Base-by-base conservation (phyloP, 1,140 invertebrate species). In the Musca vetustissima region DNA sequence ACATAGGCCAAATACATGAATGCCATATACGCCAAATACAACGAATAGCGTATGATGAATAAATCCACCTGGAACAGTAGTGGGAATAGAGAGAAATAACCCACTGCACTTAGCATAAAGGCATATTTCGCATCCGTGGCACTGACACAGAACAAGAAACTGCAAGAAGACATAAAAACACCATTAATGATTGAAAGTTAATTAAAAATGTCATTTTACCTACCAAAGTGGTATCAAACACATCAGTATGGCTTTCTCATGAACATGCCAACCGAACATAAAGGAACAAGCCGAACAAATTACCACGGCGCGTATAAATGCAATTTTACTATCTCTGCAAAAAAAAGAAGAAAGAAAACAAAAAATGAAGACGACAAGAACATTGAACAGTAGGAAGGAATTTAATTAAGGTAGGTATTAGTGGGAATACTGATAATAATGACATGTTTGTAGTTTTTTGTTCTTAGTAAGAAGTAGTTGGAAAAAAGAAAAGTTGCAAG, bases 201-300 rank as follows among this genome's bases (percentile, higher is more conserved):
- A 73, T 48, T 36, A 71, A 52, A 53, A 43, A 59, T 55, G 28
- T 9, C 4, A n/a, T 28, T 59, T n/a, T n/a, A 36, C 74, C 87
- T 85, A 94, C 93, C 91, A 93, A 53, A 98, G 78, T 22, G 96
- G 96, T 76, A 98, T 88, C 22, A 97, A 89, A 43, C 92, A 88
- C 83, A 99, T 89, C 7, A 99, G 86, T 75, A 99, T 93, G 19
- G 98, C 98, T 85, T 99, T 99, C 81, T 99, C 98, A 81, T 99
- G 98, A n/a, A 99, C 98, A 85, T 99, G 98, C 93, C 97, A 99
- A 13, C 97, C 95, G 86, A 99, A 99, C 83, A 98, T 89, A 82
- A 98, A 99, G 0, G 97, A 94, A 64, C 91, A 91, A 74, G 92
- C 91, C 4, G 90, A 92, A 85, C 95, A 98, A 6, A 98, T 75